Evolutionary conservation across 1,140 invertebrate species (phyloP), one percentile per base, ranked within the genome.

Genomic region (Atta texana): DNA sequence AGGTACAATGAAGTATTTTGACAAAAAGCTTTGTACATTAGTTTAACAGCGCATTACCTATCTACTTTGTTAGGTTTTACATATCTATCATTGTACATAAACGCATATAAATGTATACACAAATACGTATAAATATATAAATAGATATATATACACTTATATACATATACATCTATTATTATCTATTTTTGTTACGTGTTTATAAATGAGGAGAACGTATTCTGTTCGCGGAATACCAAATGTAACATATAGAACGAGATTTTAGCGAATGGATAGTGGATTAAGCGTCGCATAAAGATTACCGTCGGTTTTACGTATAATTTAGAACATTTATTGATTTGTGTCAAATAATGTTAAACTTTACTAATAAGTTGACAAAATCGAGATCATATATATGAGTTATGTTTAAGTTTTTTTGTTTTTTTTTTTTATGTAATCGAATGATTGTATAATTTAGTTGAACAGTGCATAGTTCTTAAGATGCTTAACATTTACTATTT

Each of bases 71-170:
- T 93, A 92, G 87, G 72, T 93, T 92, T 92, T 92, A 93, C 91
- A 93, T 92, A 92, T 94, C 91, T 93, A 88, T 55, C 92, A 93
- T 92, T 94, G 94, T 94, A 94, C 71, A 94, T 94, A 94, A 55
- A 91, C 85, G 89, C 81, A 91, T 87, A 86, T 87, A 92, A 88
- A 91, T 87, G 87, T 85, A 91, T 86, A 88, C 85, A 91, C 90
- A 94, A 57, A 91, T 86, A 89, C 81, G 89, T 88, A 88, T 87
- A 92, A 89, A 88, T 84, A 89, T 82, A 91, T 94, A 94, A 71
- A 94, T 94, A 94, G 57, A 91, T 82, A 90, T 82, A 91, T 85
- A 87, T 86, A 92, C 90, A 85, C 44, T 69, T 59, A 77, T 59
- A 78, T n/a, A 66, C 85, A 88, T 86, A 89, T 87, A 92, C 86